phyloP scores from a whole-genome alignment of 2,888 invertebrate genomes.

The Agrotis exclamationis region DNA sequence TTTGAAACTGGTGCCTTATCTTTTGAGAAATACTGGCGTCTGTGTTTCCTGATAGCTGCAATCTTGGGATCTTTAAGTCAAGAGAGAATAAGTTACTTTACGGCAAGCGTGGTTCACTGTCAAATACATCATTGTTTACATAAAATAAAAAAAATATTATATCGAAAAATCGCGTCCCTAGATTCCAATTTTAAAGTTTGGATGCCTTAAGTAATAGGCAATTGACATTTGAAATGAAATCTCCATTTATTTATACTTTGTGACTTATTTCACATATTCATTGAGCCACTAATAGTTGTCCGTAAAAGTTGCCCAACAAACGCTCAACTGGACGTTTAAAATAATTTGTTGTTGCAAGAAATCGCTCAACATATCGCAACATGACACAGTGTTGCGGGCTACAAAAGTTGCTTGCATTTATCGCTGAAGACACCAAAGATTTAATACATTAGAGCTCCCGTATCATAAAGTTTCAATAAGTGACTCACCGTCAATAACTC shows the following conservation, averaged over 20 bases:
- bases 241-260: conserved; percentile 29
- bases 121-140: too few relatives aligned
- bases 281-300: conserved; percentile 27
- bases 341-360: conserved; percentile 23
- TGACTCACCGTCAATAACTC: too few relatives aligned
- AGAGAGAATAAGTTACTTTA: too few relatives aligned
- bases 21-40: too few relatives aligned
- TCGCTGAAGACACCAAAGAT: not conserved
- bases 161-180: too few relatives aligned
- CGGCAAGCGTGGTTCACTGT: too few relatives aligned
- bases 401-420: conserved; percentile 5
- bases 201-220: not conserved
- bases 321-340: conserved; percentile 32
- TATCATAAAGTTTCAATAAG: too few relatives aligned
- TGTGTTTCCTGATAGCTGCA: too few relatives aligned
- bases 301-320: conserved; percentile 13
- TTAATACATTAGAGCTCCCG: too few relatives aligned
- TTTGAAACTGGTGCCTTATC: too few relatives aligned
- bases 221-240: not conserved
- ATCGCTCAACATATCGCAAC: conserved; percentile 40
- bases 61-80: too few relatives aligned
- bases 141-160: too few relatives aligned
- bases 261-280: not conserved
- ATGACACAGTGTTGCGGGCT: conserved; percentile 25
- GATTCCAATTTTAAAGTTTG: not conserved